phyloP scores from a whole-genome alignment of 2,113 vertebrate genomes.

The Kryptolebias marmoratus region DNA sequence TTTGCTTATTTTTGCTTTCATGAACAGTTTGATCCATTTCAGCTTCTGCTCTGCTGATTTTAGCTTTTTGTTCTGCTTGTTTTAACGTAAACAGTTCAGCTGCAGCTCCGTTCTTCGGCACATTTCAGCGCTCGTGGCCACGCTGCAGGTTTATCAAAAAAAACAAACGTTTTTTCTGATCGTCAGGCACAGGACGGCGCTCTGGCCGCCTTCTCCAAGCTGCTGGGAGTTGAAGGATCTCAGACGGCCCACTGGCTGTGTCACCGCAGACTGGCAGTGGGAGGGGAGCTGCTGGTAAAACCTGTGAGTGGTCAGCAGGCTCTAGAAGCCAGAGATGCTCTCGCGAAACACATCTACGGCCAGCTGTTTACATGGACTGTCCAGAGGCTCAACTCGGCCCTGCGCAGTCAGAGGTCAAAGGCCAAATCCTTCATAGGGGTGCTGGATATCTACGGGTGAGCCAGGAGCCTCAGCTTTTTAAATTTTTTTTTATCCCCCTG shows the following conservation, averaged over 20 bases:
- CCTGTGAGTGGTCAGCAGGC: slow-evolving; percentile 80
- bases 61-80: no score
- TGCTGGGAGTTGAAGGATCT: slow-evolving; percentile 77
- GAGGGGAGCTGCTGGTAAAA: slow-evolving; percentile 80
- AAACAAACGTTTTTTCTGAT: background rate
- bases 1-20: no score
- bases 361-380: slow-evolving; percentile 82
- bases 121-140: no score
- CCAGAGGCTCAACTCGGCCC: slow-evolving; percentile 78
- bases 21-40: no score
- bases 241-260: slow-evolving; percentile 84
- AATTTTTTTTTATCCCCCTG: background rate
- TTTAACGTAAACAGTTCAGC: no score
- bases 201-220: slow-evolving; percentile 75
- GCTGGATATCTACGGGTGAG: slow-evolving; percentile 84
- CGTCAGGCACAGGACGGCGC: slow-evolving; percentile 70
- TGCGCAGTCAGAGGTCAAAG: slow-evolving; percentile 58
- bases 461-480: background rate
- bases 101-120: no score
- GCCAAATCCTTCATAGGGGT: slow-evolving; percentile 78
- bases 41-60: no score
- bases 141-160: no score
- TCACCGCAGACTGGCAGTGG: slow-evolving; percentile 78
- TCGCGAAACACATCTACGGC: slow-evolving; percentile 81
- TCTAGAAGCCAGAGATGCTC: slow-evolving; percentile 69